A percentile compares a stretch with the other conserved stretches of the same genome.
These are phyloP conservation scores for Galaxea fascicularis DNA, from an alignment of 92 coral and sea anemone genomes.

Conservation along the genomic window DNA sequence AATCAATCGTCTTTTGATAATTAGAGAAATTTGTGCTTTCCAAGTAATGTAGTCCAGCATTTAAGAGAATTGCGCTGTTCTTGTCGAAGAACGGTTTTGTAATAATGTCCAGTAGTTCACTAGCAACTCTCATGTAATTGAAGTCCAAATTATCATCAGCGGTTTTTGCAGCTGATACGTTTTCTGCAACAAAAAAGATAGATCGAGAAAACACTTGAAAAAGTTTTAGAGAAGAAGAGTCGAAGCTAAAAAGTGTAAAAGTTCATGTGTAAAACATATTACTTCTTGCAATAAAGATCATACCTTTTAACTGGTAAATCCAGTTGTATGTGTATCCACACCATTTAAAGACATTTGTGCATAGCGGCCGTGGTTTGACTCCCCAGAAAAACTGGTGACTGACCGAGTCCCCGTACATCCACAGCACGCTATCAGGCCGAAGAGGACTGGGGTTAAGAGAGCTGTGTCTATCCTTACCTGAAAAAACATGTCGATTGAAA, in stretches of 20 bases:
- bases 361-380: slow-evolving; percentile 78
- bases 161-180: slow-evolving; percentile 64
- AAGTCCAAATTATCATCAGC: slow-evolving; percentile 78
- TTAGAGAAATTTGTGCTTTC: slow-evolving; percentile 90
- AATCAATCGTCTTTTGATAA: slow-evolving; percentile 72
- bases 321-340: slow-evolving; percentile 96
- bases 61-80: slow-evolving; percentile 74
- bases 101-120: slow-evolving; percentile 79
- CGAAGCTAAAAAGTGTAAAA: no score
- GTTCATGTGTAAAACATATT: neutral
- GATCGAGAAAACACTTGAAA: neutral
- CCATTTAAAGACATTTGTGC: slow-evolving; percentile 80
- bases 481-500: no score
- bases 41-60: slow-evolving; percentile 89
- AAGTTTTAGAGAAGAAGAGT: no score
- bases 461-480: slow-evolving; percentile 71
- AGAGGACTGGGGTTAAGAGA: slow-evolving; percentile 58
- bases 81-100: slow-evolving; percentile 73
- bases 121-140: slow-evolving; percentile 74
- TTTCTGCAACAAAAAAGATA: slow-evolving; percentile 43
- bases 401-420: slow-evolving; percentile 97
- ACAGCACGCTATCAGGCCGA: slow-evolving; percentile 79
- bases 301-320: slow-evolving; percentile 88
- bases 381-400: slow-evolving; percentile 87
- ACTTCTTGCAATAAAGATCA: neutral